Evolutionary conservation across 2,888 invertebrate species (phyloP), one percentile per base, ranked within the genome.

Genomic region (Dynastes maya): DNA sequence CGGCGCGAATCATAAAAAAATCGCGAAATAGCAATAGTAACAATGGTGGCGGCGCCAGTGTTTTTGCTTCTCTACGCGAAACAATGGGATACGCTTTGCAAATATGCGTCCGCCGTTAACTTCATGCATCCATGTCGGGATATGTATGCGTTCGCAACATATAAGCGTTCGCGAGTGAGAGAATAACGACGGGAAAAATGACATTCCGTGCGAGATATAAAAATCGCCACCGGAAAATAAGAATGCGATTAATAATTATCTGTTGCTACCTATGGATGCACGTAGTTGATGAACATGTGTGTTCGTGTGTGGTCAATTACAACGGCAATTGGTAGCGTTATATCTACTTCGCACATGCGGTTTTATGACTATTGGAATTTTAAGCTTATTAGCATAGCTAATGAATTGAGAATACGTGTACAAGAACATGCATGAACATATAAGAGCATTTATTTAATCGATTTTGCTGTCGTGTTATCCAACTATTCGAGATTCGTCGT

Each of bases 11-110:
- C 22, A 22, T 22, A 58, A 58, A 58, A 40, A 51, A 58, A 58
- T 58, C 55, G 22, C 22, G 55, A 58, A 58, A 58, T 58, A 65
- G 37, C 27, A 22, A 22, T 8, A 22, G 55, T 58, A 58, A 58
- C 55, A 58, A 58, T 58, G 45, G 49, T 45, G 51, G 68, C 29
- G 16, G 55, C 55, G 55, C 45, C 37, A 22, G 53, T 13, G 55
- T 74, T 27, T 74, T 58, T 22, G 16, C 16, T 55, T 72, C 22
- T 74, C 40, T 74, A 61, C 58, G 61, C 37, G 61, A 45, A 61
- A 37, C 45, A 61, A 55, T 71, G 53, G 9, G n/a, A 32, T 53
- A 71, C 55, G 55, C 29, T 49, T n/a, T 67, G 49, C 40, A n/a
- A 67, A 45, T 40, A 40, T 45, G 55, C 22, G 55, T 58, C 22